Base-by-base conservation (phyloP, 2,113 vertebrate species). In the Charina bottae region DNA sequence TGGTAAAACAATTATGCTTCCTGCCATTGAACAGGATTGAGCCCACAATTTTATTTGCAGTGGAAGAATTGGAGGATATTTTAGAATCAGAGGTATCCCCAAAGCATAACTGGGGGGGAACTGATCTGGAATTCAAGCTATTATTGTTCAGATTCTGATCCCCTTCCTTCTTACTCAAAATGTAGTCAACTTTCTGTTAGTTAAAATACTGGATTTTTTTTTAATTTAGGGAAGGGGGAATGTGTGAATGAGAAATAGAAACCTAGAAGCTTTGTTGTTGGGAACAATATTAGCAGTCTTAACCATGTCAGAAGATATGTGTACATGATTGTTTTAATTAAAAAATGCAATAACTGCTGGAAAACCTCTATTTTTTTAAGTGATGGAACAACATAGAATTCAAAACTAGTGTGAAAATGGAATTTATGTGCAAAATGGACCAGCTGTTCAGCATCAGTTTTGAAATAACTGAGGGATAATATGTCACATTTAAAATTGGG, bases 201-300 rank as follows among this genome's bases (percentile, higher is more conserved):
- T 46, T 88, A 95, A 72, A 93, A 88, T 94, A 85, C 55, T 85
- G 85, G 89, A 93, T 33, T 62, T 92, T 91, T 55, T 83, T 64
- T 93, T 13, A 9, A 58, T 28, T 58, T 86, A 42, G 37, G 56
- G 26, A 37, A 83, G 28, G 95, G 87, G 83, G 33, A 89, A 95
- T 93, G 92, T 55, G 4, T 93, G 89, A 87, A 21, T 0, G 17
- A 90, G 93, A 93, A 85, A 85, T 24, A 15, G 64, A 54, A 91
- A 91, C 72, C 49, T 85, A 49, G 87, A 92, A 84, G 55, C 88
- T 88, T 89, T 90, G 92, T 68, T 93, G n/a, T n/a, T 68, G 55
- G 54, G n/a, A 83, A 83, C 84, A 94, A 93, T 91, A 92, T 93
- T 95, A 93, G 93, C 62, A 92, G 24, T 17, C 91, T 94, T 94